Conservation (phyloP, 2,797 vertebrate species). For the Pipistrellus pygmaeus region DNA sequence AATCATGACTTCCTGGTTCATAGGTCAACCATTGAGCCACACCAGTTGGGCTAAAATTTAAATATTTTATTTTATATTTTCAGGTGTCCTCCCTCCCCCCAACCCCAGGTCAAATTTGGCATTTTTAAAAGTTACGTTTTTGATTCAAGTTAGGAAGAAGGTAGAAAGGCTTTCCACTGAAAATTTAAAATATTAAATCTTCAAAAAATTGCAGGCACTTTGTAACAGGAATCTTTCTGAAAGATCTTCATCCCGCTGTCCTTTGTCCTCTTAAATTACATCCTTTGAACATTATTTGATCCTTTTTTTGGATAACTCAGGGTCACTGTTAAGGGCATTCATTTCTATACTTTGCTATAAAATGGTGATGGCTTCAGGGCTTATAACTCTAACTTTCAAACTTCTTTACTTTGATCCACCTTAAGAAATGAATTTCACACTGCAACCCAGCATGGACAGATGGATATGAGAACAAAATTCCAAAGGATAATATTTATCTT, state of each 20-base stretch:
- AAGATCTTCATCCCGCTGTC: constrained; percentile 9
- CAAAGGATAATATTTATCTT: constrained; percentile 18
- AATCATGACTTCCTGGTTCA: no score
- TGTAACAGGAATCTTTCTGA: constrained; percentile 44
- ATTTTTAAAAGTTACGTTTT: constrained; percentile 33
- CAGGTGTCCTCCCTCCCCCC: background rate
- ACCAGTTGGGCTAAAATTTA: background rate
- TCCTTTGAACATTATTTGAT: constrained; percentile 56
- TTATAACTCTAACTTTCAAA: background rate
- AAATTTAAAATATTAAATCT: constrained; percentile 49
- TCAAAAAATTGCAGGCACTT: background rate
- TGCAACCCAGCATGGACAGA: background rate
- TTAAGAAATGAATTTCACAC: constrained; percentile 44
- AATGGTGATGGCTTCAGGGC: constrained; percentile 9
- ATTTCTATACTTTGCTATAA: constrained; percentile 29
- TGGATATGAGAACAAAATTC: background rate
- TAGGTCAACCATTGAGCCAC: no score
- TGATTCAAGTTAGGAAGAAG: constrained; percentile 53
- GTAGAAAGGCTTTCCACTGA: constrained; percentile 36
- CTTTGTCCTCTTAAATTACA: constrained; percentile 39
- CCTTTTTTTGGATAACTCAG: constrained; percentile 22
- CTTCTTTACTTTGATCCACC: background rate
- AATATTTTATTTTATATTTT: background rate
- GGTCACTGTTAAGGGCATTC: constrained; percentile 32
- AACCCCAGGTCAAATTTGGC: background rate